These are phyloP conservation scores for Synergus umbraculus DNA, from an alignment of 2,888 invertebrate genomes.

Conservation along the genomic window DNA sequence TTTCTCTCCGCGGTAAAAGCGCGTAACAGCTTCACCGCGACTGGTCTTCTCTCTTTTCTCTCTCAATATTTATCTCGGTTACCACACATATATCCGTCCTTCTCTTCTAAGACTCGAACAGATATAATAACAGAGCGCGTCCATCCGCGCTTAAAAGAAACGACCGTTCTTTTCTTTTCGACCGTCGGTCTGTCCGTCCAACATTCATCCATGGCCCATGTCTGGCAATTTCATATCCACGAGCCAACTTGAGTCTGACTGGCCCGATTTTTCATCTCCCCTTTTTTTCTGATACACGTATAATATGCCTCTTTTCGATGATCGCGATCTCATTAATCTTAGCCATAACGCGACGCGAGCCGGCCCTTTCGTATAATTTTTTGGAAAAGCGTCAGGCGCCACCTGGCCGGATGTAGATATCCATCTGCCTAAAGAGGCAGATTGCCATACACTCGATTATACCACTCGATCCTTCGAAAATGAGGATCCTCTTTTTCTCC, in stretches of 20 bases:
- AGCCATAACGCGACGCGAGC: conserved; percentile 47
- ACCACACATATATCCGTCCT: conserved; percentile 44
- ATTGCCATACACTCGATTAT: conserved; percentile 49
- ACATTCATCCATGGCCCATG: conserved; percentile 44
- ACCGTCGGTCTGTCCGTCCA: conserved; percentile 62
- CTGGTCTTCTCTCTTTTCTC: conserved; percentile 54
- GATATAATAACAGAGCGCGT: conserved; percentile 75
- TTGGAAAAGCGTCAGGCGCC: conserved; percentile 65
- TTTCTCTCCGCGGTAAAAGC: conserved; percentile 66
- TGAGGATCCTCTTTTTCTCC: conserved; percentile 47
- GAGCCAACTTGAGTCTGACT: conserved; percentile 46
- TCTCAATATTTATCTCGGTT: conserved; percentile 46
- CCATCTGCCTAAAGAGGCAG: conserved; percentile 54
- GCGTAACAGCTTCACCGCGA: conserved; percentile 54
- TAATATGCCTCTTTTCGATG: conserved; percentile 1
- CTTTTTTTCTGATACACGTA: conserved; percentile 22
- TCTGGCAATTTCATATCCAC: conserved; percentile 66
- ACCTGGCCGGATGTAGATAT: conserved; percentile 70
- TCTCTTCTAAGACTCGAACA: conserved; percentile 60
- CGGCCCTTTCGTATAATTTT: conserved; percentile 58
- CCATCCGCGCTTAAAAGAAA: conserved; percentile 69
- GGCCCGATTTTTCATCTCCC: conserved; percentile 71
- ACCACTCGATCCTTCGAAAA: conserved; percentile 37
- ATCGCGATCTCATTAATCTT: conserved; percentile 51
- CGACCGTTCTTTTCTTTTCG: conserved; percentile 63